Conservation (phyloP, 2,888 invertebrate genomes). For the Antheraea yamamai region DNA sequence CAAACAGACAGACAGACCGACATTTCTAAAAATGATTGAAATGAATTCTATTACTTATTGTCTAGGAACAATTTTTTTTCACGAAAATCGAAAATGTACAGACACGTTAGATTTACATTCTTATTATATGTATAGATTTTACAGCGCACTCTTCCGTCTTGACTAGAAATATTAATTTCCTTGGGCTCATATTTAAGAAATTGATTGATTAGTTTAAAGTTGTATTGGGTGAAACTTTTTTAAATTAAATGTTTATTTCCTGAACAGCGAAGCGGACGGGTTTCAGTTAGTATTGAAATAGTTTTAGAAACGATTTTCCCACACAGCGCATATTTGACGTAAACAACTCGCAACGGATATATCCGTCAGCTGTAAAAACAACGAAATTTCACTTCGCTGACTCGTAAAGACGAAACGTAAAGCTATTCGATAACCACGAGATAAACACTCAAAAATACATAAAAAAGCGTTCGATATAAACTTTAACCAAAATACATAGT, state of each 20-base stretch:
- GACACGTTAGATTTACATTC: too few relatives aligned
- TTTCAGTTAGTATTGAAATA: neutral
- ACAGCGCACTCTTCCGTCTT: too few relatives aligned
- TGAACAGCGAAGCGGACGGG: too few relatives aligned
- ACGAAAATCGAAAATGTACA: too few relatives aligned
- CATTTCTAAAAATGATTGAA: too few relatives aligned
- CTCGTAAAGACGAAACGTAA: neutral
- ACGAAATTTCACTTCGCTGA: slow-evolving; percentile 3
- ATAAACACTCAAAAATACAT: neutral
- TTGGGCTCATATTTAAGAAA: too few relatives aligned
- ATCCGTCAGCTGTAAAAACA: slow-evolving; percentile 1
- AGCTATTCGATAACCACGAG: neutral
- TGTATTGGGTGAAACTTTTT: neutral
- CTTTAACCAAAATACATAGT: neutral
- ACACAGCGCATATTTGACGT: neutral
- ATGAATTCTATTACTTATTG: too few relatives aligned
- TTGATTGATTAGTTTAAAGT: too few relatives aligned
- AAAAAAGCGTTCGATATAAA: neutral
- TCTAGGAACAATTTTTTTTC: too few relatives aligned
- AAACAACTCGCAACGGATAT: neutral
- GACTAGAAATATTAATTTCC: too few relatives aligned
- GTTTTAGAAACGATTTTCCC: neutral
- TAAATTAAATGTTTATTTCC: neutral
- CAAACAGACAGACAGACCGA: too few relatives aligned
- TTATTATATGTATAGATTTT: too few relatives aligned